Evolutionary conservation across 2,888 invertebrate species (phyloP), one percentile per base, ranked within the genome.

Genomic region (Ormia ochracea): DNA sequence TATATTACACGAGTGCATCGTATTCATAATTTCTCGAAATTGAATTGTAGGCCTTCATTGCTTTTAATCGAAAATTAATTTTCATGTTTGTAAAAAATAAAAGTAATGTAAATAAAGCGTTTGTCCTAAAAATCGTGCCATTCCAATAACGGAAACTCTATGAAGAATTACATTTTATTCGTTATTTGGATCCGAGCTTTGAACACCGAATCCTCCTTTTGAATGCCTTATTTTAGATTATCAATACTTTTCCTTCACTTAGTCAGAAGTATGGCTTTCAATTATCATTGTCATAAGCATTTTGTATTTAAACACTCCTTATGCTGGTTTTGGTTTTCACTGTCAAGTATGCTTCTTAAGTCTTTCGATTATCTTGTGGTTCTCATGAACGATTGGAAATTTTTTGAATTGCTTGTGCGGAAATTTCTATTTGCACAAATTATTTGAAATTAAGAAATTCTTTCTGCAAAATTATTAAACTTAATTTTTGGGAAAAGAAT

Each of bases 361-460:
- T 81, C 77, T 81, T 81, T 81, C 58, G 59, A 77, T 80, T 66
- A 28, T 28, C n/a, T 36, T 38, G 50, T 38, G 33, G 1, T 4
- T 14, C 19, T 14, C 17, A 7, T 19, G 4, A 19, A 41, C 19
- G 19, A 19, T 41, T 23, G 1, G 4, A 9, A n/a, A 6, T 21
- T 50, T 38, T 36, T 19, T 48, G n/a, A 2, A 4, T 14, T 41
- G 6, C 17, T 7, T 0, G 14, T 36, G 14, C 28, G 5, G 36
- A 58, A 14, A 31, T 45, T 19, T 43, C 14, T 36, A 36, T 28
- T 28, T 28, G 17, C 9, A 28, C 28, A 50, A 28, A 28, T 50
- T 28, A 26, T 28, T 50, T 50, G 14, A 50, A 14, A 28, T 50
- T 14, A 50, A 26, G n/a, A 14, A 50, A n/a, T 28, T 26, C n/a